Conservation (phyloP, 2,888 invertebrate genomes). For the Drosophila nr. perissopoda region DNA sequence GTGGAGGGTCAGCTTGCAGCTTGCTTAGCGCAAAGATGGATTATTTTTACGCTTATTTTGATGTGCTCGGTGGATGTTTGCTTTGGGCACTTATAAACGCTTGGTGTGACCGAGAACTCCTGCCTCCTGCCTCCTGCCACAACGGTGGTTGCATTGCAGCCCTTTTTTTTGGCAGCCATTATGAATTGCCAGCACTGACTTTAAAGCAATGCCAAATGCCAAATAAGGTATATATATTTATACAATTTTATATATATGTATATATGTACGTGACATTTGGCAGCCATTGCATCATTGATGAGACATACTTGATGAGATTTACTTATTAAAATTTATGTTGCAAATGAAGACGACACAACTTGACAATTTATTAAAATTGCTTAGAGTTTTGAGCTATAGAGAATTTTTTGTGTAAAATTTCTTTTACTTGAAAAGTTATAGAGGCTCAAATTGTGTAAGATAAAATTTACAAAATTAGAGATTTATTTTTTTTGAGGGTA, state of each 20-base stretch:
- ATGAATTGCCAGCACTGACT: conserved; percentile 41
- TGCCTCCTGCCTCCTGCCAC: not conserved
- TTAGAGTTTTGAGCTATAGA: not conserved
- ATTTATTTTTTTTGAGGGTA: not conserved
- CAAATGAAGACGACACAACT: conserved; percentile 8
- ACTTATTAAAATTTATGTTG: conserved; percentile 23
- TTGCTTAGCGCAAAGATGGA: conserved; percentile 77
- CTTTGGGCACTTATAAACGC: conserved; percentile 82
- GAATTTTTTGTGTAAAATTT: not conserved
- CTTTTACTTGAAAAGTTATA: not conserved
- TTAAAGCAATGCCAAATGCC: conserved; percentile 24
- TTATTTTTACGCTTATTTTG: conserved; percentile 81
- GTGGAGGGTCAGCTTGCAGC: conserved; percentile 45
- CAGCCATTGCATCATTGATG: conserved; percentile 39
- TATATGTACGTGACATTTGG: conserved; percentile 1
- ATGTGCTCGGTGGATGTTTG: conserved; percentile 84
- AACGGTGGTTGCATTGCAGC: conserved; percentile 33
- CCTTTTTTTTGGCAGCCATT: conserved; percentile 58
- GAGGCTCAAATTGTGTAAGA: not conserved
- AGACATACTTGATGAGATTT: conserved; percentile 44
- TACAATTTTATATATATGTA: too few relatives aligned
- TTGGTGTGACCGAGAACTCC: conserved; percentile 76
- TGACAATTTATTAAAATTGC: not conserved
- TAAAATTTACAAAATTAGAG: not conserved
- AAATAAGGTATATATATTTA: not conserved